Evolutionary conservation across 2,888 invertebrate genomes (phyloP).

Genomic region (Nudaria mundana): DNA sequence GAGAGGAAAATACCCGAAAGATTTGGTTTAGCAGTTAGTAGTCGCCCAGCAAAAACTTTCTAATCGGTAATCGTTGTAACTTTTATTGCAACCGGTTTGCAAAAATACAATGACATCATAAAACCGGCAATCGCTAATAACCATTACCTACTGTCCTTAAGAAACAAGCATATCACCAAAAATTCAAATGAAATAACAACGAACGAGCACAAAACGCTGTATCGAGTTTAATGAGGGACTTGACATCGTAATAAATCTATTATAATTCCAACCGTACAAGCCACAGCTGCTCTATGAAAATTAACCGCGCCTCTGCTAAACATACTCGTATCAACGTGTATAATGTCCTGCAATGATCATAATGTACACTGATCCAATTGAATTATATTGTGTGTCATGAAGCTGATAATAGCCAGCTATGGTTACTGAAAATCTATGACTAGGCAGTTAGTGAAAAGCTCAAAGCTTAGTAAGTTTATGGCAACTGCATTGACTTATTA

Average conservation of each 20-base stretch:
- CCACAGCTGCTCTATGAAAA: slow-evolving; percentile 32
- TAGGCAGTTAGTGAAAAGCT: not conserved
- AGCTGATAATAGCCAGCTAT: slow-evolving; percentile 17
- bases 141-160: no score
- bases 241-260: slow-evolving; percentile 31
- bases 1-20: no score
- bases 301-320: slow-evolving; percentile 25
- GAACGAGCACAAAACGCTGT: slow-evolving; percentile 13
- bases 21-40: no score
- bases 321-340: slow-evolving; percentile 29
- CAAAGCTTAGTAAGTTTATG: not conserved
- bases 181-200: slow-evolving; percentile 6
- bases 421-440: slow-evolving; percentile 10
- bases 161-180: not conserved
- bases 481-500: not conserved
- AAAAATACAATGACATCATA: no score
- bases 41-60: no score
- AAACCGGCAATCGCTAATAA: no score
- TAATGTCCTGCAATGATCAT: slow-evolving; percentile 14
- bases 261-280: slow-evolving; percentile 26
- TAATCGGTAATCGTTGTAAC: no score
- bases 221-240: slow-evolving; percentile 19
- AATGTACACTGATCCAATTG: slow-evolving; percentile 11
- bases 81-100: no score
- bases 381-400: slow-evolving; percentile 14